phyloP scores from a whole-genome alignment of 2,888 invertebrate species.

The Tromatobia lineatoria region DNA sequence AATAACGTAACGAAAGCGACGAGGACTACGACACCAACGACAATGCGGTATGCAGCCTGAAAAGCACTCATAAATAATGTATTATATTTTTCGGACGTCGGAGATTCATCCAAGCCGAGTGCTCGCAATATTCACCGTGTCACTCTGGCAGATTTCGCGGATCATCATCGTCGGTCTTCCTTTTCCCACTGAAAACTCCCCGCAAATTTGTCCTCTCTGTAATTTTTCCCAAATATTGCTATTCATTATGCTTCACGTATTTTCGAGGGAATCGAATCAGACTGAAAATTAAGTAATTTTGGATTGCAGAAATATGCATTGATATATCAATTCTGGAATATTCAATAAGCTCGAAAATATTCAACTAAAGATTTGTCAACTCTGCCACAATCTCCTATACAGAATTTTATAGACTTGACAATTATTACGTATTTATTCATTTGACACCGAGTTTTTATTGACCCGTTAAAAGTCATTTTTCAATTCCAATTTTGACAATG shows the following conservation, averaged over 20 bases:
- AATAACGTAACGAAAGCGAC: slow-evolving; percentile 14
- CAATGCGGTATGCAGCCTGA: slow-evolving; percentile 53
- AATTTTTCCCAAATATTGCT: background rate
- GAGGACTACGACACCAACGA: slow-evolving; percentile 13
- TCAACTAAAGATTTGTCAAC: too few species aligned
- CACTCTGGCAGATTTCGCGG: slow-evolving; percentile 39
- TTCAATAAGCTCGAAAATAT: too few species aligned
- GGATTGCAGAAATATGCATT: too few species aligned
- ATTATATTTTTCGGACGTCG: slow-evolving; percentile 84
- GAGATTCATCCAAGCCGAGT: slow-evolving; percentile 26
- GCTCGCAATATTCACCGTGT: slow-evolving; percentile 32
- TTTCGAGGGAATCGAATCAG: slow-evolving; percentile 14
- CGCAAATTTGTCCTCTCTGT: background rate
- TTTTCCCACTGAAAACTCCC: slow-evolving; percentile 23
- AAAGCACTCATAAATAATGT: slow-evolving; percentile 80
- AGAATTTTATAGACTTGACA: too few species aligned
- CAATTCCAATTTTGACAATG: background rate
- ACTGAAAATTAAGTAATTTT: background rate
- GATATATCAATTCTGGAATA: too few species aligned
- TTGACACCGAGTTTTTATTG: background rate
- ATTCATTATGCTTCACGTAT: background rate
- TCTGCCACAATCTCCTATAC: too few species aligned
- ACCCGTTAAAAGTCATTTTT: background rate
- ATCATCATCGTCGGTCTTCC: slow-evolving; percentile 20
- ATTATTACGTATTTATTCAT: too few species aligned